A percentile compares a stretch with the other conserved stretches of the same genome.
These are phyloP conservation scores for Dolomedes plantarius DNA, from an alignment of 2,888 invertebrate species.

Conservation along the genomic window DNA sequence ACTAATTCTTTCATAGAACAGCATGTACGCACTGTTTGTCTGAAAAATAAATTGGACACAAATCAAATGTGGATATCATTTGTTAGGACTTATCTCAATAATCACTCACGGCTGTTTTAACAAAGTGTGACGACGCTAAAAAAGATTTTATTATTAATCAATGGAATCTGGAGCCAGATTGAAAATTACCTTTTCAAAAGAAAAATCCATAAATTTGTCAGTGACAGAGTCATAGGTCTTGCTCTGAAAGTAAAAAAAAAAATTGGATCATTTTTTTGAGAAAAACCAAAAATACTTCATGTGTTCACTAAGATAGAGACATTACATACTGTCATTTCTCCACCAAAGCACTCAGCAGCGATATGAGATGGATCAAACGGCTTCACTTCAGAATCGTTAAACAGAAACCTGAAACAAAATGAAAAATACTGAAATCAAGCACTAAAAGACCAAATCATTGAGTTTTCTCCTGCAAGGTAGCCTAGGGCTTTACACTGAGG, in stretches of 20 bases:
- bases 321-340: constrained; percentile 90
- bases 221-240: constrained; percentile 97
- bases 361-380: constrained; percentile 96
- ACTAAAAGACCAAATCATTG: background rate
- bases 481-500: no score
- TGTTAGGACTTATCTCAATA: no score
- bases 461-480: no score
- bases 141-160: no score
- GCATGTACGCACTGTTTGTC: constrained; percentile 97
- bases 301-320: background rate
- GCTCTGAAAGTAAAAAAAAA: constrained; percentile 81
- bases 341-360: constrained; percentile 96
- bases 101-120: no score
- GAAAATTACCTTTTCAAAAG: constrained; percentile 90
- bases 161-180: no score
- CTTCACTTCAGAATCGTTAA: constrained; percentile 95
- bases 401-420: constrained; percentile 80
- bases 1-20: constrained; percentile 88
- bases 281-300: background rate
- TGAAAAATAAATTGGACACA: constrained; percentile 71
- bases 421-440: background rate
- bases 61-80: background rate
- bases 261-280: background rate
- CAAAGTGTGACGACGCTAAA: no score
- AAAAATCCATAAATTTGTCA: constrained; percentile 97